Conservation (phyloP, 2,888 invertebrate genomes). For the Clepsis dumicolana region DNA sequence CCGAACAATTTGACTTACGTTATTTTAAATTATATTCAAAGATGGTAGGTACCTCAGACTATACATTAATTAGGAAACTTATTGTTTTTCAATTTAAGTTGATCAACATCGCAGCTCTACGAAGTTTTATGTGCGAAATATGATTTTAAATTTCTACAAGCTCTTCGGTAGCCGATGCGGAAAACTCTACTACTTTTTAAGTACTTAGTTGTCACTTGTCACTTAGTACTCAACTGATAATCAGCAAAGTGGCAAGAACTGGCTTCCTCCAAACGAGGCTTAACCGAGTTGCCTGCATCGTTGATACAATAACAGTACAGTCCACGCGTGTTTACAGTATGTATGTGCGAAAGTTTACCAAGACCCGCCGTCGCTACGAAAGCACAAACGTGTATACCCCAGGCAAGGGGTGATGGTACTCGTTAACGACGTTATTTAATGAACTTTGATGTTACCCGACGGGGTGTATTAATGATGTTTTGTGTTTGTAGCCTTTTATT, state of each 20-base stretch:
- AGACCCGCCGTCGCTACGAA: neutral
- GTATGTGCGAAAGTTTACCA: constrained; percentile 1
- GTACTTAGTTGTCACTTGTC: neutral
- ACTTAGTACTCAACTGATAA: no score
- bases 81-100: no score
- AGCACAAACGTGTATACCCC: neutral
- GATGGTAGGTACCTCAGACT: no score
- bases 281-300: constrained; percentile 22
- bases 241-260: neutral
- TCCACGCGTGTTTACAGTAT: neutral
- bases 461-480: constrained; percentile 8
- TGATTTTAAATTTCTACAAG: no score
- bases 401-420: constrained; percentile 7
- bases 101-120: no score
- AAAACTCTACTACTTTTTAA: neutral
- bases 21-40: no score
- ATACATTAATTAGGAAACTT: no score
- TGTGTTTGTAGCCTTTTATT: constrained; percentile 4
- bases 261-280: neutral
- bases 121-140: no score
- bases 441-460: constrained; percentile 19
- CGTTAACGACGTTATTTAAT: constrained; percentile 20
- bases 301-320: constrained; percentile 14
- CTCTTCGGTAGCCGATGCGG: no score
- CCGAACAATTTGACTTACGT: no score